Evolutionary conservation across 64 coral and sea anemone genomes (phyloP).

Genomic region (Stylophora pistillata): DNA sequence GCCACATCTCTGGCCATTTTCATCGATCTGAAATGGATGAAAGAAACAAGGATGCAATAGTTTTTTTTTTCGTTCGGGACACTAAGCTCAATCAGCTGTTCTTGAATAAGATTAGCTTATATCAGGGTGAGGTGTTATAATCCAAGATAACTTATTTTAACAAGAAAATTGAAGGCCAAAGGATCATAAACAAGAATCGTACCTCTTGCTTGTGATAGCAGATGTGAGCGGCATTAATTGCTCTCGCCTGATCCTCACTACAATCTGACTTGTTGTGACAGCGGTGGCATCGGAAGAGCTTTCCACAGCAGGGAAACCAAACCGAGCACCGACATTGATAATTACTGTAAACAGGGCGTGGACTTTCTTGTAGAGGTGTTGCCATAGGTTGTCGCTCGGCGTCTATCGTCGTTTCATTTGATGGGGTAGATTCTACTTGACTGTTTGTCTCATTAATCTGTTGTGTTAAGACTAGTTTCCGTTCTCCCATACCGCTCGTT

Average conservation of each 20-base stretch:
- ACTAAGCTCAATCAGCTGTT: too few relatives aligned
- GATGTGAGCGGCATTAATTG: slow-evolving; percentile 22
- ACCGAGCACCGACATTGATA: slow-evolving; percentile 53
- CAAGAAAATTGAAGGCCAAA: too few relatives aligned
- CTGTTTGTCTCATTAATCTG: too few relatives aligned
- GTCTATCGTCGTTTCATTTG: not conserved
- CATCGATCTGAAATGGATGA: not conserved
- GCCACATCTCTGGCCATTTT: slow-evolving; percentile 37
- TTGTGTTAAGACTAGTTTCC: not conserved
- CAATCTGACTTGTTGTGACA: slow-evolving; percentile 67
- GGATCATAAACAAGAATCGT: not conserved
- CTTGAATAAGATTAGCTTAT: too few relatives aligned
- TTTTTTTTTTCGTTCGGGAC: too few relatives aligned
- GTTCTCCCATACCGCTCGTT: not conserved
- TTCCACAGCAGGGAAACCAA: slow-evolving; percentile 58
- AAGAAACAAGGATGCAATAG: not conserved
- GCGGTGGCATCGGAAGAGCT: slow-evolving; percentile 68
- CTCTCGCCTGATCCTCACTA: not conserved
- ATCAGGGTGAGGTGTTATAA: too few relatives aligned
- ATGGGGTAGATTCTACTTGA: not conserved
- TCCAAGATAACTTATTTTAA: too few relatives aligned
- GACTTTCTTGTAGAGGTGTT: slow-evolving; percentile 1
- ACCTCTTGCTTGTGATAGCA: slow-evolving; percentile 54
- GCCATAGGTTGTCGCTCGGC: too few relatives aligned
- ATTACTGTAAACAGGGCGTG: slow-evolving; percentile 26